Evolutionary conservation across 2,113 vertebrate genomes (phyloP).

Genomic region (Lycaon pictus): DNA sequence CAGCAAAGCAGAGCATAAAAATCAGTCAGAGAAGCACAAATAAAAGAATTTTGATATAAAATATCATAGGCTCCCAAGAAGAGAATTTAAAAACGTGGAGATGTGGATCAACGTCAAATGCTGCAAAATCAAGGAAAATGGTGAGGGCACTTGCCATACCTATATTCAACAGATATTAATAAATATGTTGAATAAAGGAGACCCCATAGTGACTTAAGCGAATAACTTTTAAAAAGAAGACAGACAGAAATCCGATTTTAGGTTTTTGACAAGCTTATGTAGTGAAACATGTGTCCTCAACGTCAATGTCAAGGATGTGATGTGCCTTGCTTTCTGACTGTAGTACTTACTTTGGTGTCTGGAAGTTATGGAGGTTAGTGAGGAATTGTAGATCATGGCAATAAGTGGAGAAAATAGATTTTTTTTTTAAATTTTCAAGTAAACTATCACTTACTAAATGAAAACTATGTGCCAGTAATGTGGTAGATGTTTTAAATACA

Average conservation of each 20-base stretch:
- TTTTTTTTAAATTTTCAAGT: background rate
- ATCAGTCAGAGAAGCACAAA: background rate
- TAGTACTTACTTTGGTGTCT: background rate
- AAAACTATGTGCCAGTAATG: background rate
- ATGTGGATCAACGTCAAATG: background rate
- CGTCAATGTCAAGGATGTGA: too few relatives aligned
- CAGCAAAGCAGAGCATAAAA: background rate
- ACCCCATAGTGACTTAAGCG: background rate
- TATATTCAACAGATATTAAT: background rate
- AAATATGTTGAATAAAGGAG: background rate
- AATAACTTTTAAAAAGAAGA: background rate
- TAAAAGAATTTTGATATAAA: background rate
- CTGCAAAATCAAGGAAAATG: background rate
- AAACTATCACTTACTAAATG: background rate
- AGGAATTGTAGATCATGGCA: background rate
- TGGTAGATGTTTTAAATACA: background rate
- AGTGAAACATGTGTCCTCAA: background rate
- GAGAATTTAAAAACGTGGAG: background rate
- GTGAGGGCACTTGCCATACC: accelerated
- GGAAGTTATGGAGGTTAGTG: background rate
- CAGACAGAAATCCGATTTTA: background rate
- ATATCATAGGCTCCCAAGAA: background rate
- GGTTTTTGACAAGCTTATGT: background rate
- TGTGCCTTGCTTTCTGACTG: background rate
- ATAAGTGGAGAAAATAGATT: background rate